Percentiles rank a stretch among this genome's conserved stretches.
phyloP scores from a whole-genome alignment of 2,888 invertebrate species.

The Helobdella robusta region DNA sequence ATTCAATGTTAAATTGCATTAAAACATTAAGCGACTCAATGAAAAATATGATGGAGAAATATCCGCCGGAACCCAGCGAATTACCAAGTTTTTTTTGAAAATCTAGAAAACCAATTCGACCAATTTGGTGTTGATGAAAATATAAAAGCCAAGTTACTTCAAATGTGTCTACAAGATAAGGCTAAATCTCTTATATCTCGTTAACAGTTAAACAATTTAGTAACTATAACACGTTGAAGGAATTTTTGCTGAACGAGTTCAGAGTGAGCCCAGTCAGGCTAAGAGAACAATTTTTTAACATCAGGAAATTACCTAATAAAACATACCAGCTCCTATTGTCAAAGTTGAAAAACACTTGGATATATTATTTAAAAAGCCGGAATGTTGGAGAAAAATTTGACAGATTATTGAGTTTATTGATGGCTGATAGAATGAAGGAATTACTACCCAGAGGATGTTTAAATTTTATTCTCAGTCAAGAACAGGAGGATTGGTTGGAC shows the following conservation, averaged over 20 bases:
- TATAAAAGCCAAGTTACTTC: background rate
- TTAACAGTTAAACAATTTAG: background rate
- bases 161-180: background rate
- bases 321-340: conserved; percentile 5
- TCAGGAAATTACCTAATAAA: background rate
- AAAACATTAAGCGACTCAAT: background rate
- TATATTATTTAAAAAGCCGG: background rate
- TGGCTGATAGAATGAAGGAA: too few relatives aligned
- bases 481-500: too few relatives aligned
- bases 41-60: background rate
- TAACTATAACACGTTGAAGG: background rate
- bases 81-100: background rate
- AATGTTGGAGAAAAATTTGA: too few relatives aligned
- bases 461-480: too few relatives aligned
- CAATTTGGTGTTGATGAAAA: background rate
- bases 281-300: background rate
- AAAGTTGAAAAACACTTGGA: background rate
- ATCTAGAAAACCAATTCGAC: background rate
- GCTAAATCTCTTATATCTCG: background rate
- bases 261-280: background rate
- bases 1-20: too few relatives aligned
- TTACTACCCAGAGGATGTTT: too few relatives aligned
- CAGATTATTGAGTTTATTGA: too few relatives aligned
- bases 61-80: background rate
- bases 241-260: background rate